Conservation (phyloP, 37 sponge, comb jelly and placozoan genomes). For the Mnemiopsis leidyi region DNA sequence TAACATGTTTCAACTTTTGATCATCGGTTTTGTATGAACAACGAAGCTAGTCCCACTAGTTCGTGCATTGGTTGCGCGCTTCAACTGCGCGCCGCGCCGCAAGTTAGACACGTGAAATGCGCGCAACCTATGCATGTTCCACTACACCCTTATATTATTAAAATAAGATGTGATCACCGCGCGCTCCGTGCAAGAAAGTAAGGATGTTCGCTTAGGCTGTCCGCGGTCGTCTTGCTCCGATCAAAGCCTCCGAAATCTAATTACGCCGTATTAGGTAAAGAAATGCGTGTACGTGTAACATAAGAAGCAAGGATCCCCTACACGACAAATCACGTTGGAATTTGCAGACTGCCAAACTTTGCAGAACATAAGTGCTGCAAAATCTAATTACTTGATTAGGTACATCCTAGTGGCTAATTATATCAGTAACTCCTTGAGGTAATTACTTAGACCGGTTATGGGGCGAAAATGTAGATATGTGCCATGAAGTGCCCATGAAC, state of each 20-base stretch:
- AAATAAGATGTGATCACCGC: not conserved
- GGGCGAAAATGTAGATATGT: not conserved
- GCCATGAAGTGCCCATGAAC: not conserved
- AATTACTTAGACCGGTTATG: not conserved
- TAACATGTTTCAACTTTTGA: no score
- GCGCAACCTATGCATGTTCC: not conserved
- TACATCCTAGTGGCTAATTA: not conserved
- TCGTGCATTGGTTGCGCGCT: no score
- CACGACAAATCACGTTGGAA: not conserved
- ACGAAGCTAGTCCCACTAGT: no score
- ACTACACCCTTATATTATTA: not conserved
- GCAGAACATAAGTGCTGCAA: not conserved
- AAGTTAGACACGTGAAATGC: not conserved
- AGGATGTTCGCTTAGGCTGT: not conserved
- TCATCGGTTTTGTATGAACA: no score
- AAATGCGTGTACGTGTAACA: not conserved
- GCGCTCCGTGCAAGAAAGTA: not conserved
- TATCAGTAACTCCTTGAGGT: not conserved
- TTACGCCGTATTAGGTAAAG: not conserved
- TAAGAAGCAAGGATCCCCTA: not conserved
- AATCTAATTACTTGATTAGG: not conserved
- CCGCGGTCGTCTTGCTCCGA: not conserved
- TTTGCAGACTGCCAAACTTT: not conserved
- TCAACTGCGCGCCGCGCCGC: no score
- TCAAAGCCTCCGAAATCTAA: not conserved